These are phyloP conservation scores for Melanchra persicariae DNA, from an alignment of 2,888 invertebrate genomes.

Conservation along the genomic window DNA sequence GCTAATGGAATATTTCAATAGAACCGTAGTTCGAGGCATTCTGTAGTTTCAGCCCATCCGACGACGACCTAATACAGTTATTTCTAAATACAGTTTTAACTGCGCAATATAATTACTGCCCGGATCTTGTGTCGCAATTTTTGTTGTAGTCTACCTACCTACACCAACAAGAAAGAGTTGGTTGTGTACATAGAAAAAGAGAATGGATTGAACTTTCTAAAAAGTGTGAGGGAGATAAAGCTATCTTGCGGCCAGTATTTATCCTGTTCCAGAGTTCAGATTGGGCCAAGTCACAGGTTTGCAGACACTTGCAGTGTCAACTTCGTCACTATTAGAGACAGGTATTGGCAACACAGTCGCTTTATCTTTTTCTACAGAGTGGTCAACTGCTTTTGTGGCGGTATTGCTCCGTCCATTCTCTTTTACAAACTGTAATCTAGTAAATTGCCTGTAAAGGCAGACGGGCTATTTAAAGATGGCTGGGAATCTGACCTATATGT, in stretches of 20 bases:
- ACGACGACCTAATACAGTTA: not conserved
- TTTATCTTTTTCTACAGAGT: not conserved
- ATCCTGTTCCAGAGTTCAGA: not conserved
- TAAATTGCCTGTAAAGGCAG: conserved; percentile 4
- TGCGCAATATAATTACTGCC: conserved; percentile 23
- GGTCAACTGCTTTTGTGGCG: not conserved
- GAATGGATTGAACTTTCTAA: not conserved
- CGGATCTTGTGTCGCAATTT: conserved; percentile 29
- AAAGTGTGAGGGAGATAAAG: not conserved
- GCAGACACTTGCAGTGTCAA: too few relatives aligned
- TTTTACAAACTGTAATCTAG: conserved; percentile 7
- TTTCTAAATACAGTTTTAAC: conserved; percentile 23
- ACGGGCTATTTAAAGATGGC: conserved; percentile 5
- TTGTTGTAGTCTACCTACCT: conserved; percentile 4
- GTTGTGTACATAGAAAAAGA: not conserved
- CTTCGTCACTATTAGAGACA: not conserved
- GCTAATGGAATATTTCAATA: conserved; percentile 3
- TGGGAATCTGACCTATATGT: conserved; percentile 23
- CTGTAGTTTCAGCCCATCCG: not conserved
- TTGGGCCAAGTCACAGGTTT: not conserved
- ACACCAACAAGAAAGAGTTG: conserved; percentile 5
- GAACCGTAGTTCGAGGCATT: not conserved
- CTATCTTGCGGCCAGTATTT: not conserved
- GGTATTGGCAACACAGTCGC: not conserved
- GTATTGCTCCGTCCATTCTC: not conserved